phyloP scores from a whole-genome alignment of 2,113 vertebrate genomes.

The Apistogramma diplotaenia region DNA sequence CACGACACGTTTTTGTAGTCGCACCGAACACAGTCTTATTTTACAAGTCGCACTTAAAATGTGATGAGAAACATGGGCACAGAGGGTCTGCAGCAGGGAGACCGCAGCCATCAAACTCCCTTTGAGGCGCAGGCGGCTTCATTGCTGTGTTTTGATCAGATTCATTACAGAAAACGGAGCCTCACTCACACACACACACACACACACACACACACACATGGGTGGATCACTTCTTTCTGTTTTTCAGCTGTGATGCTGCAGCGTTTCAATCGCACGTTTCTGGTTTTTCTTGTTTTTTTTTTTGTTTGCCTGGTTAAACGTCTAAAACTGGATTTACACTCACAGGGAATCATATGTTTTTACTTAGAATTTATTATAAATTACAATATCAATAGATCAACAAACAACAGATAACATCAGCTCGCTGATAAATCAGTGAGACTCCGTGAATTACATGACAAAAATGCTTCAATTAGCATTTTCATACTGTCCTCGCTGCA shows the following conservation, averaged over 20 bases:
- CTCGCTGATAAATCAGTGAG: too few relatives aligned
- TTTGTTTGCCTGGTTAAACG: not conserved
- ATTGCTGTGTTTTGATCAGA: not conserved
- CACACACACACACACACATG: not conserved
- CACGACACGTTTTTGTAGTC: not conserved
- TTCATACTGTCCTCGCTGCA: too few relatives aligned
- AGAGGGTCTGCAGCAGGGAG: not conserved
- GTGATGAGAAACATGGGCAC: not conserved
- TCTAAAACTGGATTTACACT: not conserved
- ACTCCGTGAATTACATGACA: too few relatives aligned
- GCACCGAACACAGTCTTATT: not conserved
- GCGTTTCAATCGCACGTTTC: not conserved
- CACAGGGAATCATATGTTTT: too few relatives aligned
- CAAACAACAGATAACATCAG: not conserved
- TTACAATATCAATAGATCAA: not conserved
- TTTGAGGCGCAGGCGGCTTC: not conserved
- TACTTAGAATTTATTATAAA: too few relatives aligned
- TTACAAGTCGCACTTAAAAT: not conserved
- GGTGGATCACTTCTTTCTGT: not conserved
- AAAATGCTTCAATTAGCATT: too few relatives aligned
- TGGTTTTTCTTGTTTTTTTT: not conserved
- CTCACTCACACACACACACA: not conserved
- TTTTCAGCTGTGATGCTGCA: not conserved
- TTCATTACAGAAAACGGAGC: not conserved
- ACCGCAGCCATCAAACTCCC: not conserved